Conservation (phyloP, 1,140 invertebrate species). For the Pseudobourletiella spinata region DNA sequence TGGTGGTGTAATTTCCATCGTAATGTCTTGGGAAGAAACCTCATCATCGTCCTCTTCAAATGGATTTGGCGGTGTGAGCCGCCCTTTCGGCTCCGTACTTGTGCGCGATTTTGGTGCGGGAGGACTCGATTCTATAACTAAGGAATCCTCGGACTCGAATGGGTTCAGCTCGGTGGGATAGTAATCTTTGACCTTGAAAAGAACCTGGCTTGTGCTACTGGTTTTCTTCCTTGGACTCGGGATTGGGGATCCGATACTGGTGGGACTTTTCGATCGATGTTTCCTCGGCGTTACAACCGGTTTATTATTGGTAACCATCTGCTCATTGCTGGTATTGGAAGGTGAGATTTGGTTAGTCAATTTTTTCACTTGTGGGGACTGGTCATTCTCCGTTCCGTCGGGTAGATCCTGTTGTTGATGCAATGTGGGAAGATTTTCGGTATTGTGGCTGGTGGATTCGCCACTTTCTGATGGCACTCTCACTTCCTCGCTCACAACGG, state of each 20-base stretch:
- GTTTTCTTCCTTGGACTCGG: conserved; percentile 11
- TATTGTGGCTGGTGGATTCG: background rate
- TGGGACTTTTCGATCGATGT: background rate
- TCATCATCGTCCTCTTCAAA: conserved; percentile 51
- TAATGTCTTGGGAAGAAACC: conserved; percentile 8
- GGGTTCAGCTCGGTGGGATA: conserved; percentile 74
- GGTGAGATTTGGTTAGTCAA: background rate
- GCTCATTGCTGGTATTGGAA: background rate
- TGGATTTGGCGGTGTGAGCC: conserved; percentile 23
- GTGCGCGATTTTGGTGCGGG: no score
- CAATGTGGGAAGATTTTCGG: no score
- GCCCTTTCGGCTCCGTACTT: background rate
- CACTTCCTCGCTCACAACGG: background rate
- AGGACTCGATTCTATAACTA: background rate
- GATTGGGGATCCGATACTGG: background rate
- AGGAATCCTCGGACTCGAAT: conserved; percentile 39
- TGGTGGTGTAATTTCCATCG: conserved; percentile 16
- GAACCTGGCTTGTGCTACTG: conserved; percentile 7
- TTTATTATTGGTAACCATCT: background rate
- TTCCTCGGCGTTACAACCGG: background rate
- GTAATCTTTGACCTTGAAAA: conserved; percentile 35
- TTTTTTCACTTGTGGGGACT: no score
- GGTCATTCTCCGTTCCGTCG: no score
- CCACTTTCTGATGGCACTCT: background rate
- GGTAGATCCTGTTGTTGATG: no score